Conservation (phyloP, 2,888 invertebrate species). For the Polyploca ridens region DNA sequence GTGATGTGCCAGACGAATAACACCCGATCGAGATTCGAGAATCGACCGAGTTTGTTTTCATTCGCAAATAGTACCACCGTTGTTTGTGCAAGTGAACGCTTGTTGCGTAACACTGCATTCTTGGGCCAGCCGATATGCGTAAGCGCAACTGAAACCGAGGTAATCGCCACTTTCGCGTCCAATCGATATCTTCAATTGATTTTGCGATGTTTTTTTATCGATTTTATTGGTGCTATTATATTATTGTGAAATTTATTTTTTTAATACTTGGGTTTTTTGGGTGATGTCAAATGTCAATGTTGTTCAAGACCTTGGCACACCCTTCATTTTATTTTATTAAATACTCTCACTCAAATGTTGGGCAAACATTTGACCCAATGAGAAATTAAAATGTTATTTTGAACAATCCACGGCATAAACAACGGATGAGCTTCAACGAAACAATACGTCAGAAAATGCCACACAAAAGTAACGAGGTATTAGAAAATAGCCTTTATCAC, state of each 20-base stretch:
- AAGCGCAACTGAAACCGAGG: conserved; percentile 55
- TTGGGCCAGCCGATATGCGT: conserved; percentile 61
- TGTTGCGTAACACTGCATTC: conserved; percentile 66
- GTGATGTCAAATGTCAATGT: conserved; percentile 14
- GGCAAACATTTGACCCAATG: neutral
- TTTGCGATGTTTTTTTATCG: conserved; percentile 37
- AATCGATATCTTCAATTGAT: conserved; percentile 47
- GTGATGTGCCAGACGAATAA: neutral
- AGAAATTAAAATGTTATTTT: neutral
- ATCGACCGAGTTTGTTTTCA: conserved; percentile 7
- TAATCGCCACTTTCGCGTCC: conserved; percentile 35
- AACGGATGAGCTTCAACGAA: conserved; percentile 49
- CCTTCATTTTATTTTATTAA: neutral
- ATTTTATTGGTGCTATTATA: conserved; percentile 13
- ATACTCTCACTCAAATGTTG: neutral
- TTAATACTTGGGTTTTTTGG: conserved; percentile 1
- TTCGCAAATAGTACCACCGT: conserved; percentile 14
- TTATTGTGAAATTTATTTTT: neutral
- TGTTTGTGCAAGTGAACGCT: conserved; percentile 54
- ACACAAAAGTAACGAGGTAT: conserved; percentile 12
- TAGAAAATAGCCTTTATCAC: conserved; percentile 19
- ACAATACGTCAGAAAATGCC: conserved; percentile 43
- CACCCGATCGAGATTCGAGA: neutral
- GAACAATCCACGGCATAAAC: conserved; percentile 24
- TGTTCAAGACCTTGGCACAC: conserved; percentile 6